Percentiles rank a stretch among this genome's conserved stretches.
Evolutionary conservation across 2,113 vertebrate species (phyloP).

Genomic region (Epinephelus lanceolatus): DNA sequence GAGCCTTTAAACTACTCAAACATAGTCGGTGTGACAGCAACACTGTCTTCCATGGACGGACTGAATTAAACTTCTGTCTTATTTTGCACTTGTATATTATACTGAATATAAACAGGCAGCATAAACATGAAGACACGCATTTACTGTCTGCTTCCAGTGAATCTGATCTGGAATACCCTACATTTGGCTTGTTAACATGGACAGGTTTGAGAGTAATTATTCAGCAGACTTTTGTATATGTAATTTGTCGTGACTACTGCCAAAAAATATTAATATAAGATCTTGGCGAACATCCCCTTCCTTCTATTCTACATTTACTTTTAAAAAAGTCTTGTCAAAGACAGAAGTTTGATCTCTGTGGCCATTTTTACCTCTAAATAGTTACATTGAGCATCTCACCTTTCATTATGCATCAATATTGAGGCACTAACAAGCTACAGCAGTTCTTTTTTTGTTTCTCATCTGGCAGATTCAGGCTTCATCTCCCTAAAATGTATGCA

Average conservation of each 20-base stretch:
- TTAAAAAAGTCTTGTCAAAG: neutral
- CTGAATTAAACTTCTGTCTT: neutral
- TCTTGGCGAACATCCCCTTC: neutral
- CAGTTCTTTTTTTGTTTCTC: slow-evolving; percentile 20
- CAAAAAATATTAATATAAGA: neutral
- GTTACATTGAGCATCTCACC: slow-evolving; percentile 7
- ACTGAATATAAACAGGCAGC: neutral
- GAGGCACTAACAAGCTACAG: slow-evolving; percentile 48
- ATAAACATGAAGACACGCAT: neutral
- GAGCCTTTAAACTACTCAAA: neutral
- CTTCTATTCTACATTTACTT: neutral
- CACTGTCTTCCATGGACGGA: neutral
- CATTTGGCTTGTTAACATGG: slow-evolving; percentile 6
- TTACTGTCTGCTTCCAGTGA: neutral
- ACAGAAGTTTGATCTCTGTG: slow-evolving; percentile 16
- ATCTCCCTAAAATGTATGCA: slow-evolving; percentile 64
- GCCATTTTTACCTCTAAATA: slow-evolving; percentile 27
- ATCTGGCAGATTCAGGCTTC: slow-evolving; percentile 61
- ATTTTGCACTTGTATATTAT: neutral
- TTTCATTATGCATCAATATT: slow-evolving; percentile 64
- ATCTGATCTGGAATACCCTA: neutral
- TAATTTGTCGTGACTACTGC: neutral
- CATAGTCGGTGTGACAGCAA: neutral
- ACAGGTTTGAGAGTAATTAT: neutral
- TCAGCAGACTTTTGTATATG: neutral